Percentiles rank a stretch among this genome's conserved stretches.
These are phyloP conservation scores for Tanytarsus gracilentus DNA, from an alignment of 2,888 invertebrate genomes.

Conservation along the genomic window DNA sequence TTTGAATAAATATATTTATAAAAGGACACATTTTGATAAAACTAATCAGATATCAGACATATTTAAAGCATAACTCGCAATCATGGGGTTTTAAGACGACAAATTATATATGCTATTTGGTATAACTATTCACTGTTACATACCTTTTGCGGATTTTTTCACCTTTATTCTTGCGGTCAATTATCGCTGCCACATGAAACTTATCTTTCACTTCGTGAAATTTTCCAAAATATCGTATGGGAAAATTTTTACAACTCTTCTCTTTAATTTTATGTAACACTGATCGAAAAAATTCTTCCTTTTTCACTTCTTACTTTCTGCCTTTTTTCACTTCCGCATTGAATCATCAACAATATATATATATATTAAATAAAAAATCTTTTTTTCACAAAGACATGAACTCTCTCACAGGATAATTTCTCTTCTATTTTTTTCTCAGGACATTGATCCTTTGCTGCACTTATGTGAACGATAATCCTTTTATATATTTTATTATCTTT, in stretches of 20 bases:
- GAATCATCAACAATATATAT: conserved; percentile 12
- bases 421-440: conserved; percentile 9
- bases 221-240: neutral
- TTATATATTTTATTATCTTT: neutral
- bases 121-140: no score
- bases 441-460: conserved; percentile 21
- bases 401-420: conserved; percentile 10
- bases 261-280: conserved; percentile 7
- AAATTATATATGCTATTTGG: no score
- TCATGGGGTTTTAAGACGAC: no score
- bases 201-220: neutral
- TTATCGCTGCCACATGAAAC: no score
- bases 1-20: conserved; percentile 7
- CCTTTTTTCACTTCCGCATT: conserved; percentile 21
- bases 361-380: neutral
- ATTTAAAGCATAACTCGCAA: no score
- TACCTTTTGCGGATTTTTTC: no score
- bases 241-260: no score
- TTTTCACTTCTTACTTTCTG: neutral
- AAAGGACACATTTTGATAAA: no score
- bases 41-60: no score
- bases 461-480: conserved; percentile 3
- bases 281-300: conserved; percentile 1
- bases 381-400: conserved; percentile 10
- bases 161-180: no score